A percentile compares a stretch with the other conserved stretches of the same genome.
Evolutionary conservation across 2,888 invertebrate genomes (phyloP).

Genomic region (Rhorus exstirpatorius): DNA sequence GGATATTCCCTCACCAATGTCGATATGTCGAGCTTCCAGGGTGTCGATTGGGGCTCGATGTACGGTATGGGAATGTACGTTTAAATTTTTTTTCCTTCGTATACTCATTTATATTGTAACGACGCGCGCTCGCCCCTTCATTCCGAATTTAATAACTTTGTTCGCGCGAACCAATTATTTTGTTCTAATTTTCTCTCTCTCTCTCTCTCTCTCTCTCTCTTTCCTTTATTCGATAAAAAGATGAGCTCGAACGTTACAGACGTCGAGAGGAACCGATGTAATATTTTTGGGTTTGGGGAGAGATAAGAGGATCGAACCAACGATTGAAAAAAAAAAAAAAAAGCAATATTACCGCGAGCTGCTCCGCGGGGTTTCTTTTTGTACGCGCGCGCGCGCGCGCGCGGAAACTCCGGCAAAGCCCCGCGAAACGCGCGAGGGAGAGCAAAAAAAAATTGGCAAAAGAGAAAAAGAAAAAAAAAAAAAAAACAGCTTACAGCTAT

Average conservation of each 20-base stretch:
- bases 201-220: slow-evolving; percentile 37
- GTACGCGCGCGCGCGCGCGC: too few relatives aligned
- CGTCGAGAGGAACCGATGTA: too few relatives aligned
- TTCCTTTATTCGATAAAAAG: too few relatives aligned
- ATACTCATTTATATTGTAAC: background rate
- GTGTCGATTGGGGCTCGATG: slow-evolving; percentile 96
- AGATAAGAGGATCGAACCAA: background rate
- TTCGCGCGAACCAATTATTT: too few relatives aligned
- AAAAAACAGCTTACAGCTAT: slow-evolving; percentile 52
- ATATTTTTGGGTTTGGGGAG: background rate
- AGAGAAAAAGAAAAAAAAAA: slow-evolving; percentile 31
- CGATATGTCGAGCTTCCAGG: slow-evolving; percentile 97
- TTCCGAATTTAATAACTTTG: too few relatives aligned
- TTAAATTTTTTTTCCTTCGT: slow-evolving; percentile 84
- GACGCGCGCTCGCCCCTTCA: background rate
- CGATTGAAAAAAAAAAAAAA: slow-evolving; percentile 31
- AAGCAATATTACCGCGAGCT: slow-evolving; percentile 73
- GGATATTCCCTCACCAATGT: slow-evolving; percentile 95
- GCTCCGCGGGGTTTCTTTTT: too few relatives aligned
- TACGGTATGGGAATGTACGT: slow-evolving; percentile 98
- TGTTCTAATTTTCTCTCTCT: slow-evolving; percentile 74
- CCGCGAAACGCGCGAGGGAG: background rate
- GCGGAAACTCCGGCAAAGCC: too few relatives aligned
- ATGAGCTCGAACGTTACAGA: too few relatives aligned
- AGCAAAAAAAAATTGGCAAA: slow-evolving; percentile 28